These are phyloP conservation scores for Centropyge bicolor DNA, from an alignment of 2,797 vertebrate species.

Conservation along the genomic window DNA sequence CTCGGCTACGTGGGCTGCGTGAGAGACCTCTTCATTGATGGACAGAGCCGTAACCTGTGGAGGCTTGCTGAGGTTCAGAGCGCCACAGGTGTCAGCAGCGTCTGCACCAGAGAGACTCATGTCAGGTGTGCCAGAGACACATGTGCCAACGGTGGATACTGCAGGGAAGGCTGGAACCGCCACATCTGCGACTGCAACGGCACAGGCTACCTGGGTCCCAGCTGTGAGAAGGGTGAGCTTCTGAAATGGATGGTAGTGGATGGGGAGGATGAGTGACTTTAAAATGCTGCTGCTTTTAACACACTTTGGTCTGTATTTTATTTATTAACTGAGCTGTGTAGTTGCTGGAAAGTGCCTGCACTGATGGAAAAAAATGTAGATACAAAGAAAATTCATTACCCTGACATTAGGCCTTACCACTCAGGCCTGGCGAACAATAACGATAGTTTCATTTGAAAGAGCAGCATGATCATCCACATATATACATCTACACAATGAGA, in stretches of 20 bases:
- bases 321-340: constrained; percentile 62
- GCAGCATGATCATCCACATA: constrained; percentile 18
- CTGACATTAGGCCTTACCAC: constrained; percentile 10
- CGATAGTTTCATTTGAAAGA: constrained; percentile 38
- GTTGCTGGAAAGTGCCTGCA: constrained; percentile 50
- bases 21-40: constrained; percentile 94
- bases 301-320: constrained; percentile 70
- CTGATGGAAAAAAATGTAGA: constrained; percentile 28
- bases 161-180: constrained; percentile 95
- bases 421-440: constrained; percentile 35
- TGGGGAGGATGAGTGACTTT: constrained; percentile 39
- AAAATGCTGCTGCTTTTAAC: constrained; percentile 71
- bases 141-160: constrained; percentile 89
- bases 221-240: constrained; percentile 91
- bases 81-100: constrained; percentile 86
- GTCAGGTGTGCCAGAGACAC: constrained; percentile 88
- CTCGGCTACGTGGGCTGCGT: constrained; percentile 95
- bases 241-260: not conserved
- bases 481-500: constrained; percentile 28
- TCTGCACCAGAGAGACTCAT: constrained; percentile 91
- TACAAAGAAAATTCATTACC: constrained; percentile 52
- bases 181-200: constrained; percentile 93
- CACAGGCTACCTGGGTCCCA: constrained; percentile 91
- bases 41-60: constrained; percentile 92
- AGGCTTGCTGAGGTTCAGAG: constrained; percentile 89